Conservation (phyloP, 2,113 vertebrate species). For the Xyrauchen texanus region DNA sequence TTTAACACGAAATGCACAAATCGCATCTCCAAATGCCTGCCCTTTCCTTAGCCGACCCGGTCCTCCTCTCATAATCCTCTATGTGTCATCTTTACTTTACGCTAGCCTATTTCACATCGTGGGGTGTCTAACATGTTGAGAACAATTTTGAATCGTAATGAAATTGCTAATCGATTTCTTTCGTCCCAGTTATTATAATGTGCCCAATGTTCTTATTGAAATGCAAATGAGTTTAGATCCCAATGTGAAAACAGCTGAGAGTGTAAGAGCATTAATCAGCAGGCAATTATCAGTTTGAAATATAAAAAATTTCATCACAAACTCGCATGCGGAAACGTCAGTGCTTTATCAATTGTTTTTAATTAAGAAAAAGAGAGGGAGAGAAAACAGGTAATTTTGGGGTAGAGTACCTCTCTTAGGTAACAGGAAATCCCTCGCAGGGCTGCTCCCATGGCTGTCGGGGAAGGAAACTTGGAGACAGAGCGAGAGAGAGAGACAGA, state of each 20-base stretch:
- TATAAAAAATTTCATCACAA: constrained; percentile 40
- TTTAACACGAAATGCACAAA: neutral
- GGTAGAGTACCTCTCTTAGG: constrained; percentile 78
- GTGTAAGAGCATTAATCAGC: constrained; percentile 41
- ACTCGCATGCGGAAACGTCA: constrained; percentile 45
- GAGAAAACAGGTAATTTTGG: neutral
- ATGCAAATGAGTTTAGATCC: constrained; percentile 43
- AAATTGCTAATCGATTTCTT: constrained; percentile 46
- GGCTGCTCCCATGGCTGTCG: constrained; percentile 82
- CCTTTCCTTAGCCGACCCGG: constrained; percentile 63
- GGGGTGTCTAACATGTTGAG: neutral
- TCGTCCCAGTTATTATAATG: constrained; percentile 2
- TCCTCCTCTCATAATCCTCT: neutral
- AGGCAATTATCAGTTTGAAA: constrained; percentile 37
- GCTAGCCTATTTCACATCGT: too few relatives aligned
- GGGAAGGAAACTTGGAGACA: constrained; percentile 78
- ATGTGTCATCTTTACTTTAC: too few relatives aligned
- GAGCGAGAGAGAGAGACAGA: constrained; percentile 9
- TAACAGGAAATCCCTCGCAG: constrained; percentile 87
- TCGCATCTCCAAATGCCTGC: neutral
- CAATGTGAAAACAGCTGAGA: constrained; percentile 22
- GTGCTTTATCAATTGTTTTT: constrained; percentile 30
- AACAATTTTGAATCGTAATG: constrained; percentile 1
- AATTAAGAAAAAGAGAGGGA: neutral
- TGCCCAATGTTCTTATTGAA: constrained; percentile 31